These are phyloP conservation scores for Gracilinanus agilis DNA, from an alignment of 2,113 vertebrate genomes.

Conservation along the genomic window DNA sequence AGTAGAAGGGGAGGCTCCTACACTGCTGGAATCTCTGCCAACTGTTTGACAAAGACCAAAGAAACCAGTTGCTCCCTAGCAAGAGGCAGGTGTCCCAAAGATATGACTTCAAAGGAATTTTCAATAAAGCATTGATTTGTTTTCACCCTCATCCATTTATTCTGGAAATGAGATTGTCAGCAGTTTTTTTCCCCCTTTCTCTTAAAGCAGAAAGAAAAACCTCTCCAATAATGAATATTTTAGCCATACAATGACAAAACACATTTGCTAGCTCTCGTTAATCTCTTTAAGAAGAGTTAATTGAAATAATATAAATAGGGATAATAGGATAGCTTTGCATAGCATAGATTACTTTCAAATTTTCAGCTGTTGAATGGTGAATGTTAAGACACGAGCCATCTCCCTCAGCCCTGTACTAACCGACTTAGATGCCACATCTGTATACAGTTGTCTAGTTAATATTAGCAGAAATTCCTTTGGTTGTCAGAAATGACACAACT, in stretches of 20 bases:
- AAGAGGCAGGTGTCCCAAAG: slow-evolving; percentile 30
- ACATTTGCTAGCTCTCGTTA: neutral
- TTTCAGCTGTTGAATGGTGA: slow-evolving; percentile 67
- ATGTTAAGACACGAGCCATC: neutral
- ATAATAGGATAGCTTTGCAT: slow-evolving; percentile 70
- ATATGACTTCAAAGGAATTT: neutral
- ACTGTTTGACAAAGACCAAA: slow-evolving; percentile 33
- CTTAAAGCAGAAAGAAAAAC: neutral
- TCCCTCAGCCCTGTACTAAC: neutral
- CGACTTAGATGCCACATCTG: slow-evolving; percentile 67
- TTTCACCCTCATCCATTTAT: neutral
- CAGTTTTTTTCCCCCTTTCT: neutral
- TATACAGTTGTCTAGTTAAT: slow-evolving; percentile 70
- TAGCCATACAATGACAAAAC: slow-evolving; percentile 35
- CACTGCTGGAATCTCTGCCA: neutral
- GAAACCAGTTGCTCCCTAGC: neutral
- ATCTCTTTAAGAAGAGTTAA: slow-evolving; percentile 17
- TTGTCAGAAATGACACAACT: slow-evolving; percentile 66
- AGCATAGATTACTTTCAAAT: slow-evolving; percentile 65
- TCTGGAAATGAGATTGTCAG: slow-evolving; percentile 1
- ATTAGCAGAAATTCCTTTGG: slow-evolving; percentile 54
- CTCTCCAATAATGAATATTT: slow-evolving; percentile 26
- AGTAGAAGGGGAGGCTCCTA: slow-evolving; percentile 3
- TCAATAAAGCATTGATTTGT: slow-evolving; percentile 20
- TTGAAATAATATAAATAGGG: slow-evolving; percentile 53